Evolutionary conservation across 2,888 invertebrate genomes (phyloP).

Genomic region (Xanthia togata): DNA sequence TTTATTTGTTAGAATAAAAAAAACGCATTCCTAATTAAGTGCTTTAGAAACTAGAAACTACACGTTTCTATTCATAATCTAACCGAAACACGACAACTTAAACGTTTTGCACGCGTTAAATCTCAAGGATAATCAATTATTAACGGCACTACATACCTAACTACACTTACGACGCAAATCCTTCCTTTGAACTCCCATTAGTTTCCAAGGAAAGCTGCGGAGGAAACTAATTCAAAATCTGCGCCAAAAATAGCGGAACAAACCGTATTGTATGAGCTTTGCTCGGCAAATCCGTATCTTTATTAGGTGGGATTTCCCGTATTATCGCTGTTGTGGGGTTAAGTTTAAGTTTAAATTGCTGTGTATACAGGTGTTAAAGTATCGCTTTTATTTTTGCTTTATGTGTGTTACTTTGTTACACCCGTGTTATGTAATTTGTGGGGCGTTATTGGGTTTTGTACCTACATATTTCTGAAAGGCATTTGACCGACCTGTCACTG

Average conservation of each 20-base stretch:
- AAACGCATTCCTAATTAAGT: neutral
- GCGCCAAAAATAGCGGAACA: conserved; percentile 59
- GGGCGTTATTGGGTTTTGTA: neutral
- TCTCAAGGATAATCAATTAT: conserved; percentile 50
- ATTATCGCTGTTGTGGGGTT: conserved; percentile 51
- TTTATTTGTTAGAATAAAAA: neutral
- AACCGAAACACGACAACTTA: conserved; percentile 42
- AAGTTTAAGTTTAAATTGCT: conserved; percentile 55
- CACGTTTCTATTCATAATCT: conserved; percentile 25
- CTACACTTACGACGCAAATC: conserved; percentile 13
- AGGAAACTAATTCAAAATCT: conserved; percentile 60
- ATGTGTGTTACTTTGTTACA: conserved; percentile 29
- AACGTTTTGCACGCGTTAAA: conserved; percentile 45
- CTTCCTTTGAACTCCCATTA: conserved; percentile 21
- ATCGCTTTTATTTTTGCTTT: conserved; percentile 32
- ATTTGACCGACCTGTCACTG: conserved; percentile 14
- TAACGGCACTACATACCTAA: conserved; percentile 3
- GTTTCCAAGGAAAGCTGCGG: conserved; percentile 29
- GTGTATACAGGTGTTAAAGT: conserved; percentile 43
- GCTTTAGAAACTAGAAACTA: conserved; percentile 34
- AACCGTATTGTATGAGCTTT: conserved; percentile 59
- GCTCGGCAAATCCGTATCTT: conserved; percentile 60
- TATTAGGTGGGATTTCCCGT: conserved; percentile 57
- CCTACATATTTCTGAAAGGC: neutral
- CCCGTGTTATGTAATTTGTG: conserved; percentile 8